Percentiles rank a stretch among this genome's conserved stretches.
Conservation (phyloP, 2,797 vertebrate species). For the Silurus aristotelis region DNA sequence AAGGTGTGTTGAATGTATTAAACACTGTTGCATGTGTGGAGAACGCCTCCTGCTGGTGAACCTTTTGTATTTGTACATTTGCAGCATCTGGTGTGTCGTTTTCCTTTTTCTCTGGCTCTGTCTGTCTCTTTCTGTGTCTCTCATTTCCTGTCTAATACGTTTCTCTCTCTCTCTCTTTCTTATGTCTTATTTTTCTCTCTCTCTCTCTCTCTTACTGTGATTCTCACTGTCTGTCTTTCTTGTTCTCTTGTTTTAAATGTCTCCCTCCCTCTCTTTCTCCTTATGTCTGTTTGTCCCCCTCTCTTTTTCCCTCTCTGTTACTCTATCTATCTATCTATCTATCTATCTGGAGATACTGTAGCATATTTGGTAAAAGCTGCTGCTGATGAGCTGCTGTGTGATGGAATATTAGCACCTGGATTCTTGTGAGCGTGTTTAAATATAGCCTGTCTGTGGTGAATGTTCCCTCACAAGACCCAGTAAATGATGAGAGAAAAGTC, state of each 20-base stretch:
- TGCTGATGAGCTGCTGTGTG: conserved; percentile 13
- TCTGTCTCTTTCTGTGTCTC: background rate
- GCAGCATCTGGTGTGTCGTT: background rate
- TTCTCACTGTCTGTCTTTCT: no score
- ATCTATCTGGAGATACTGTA: background rate
- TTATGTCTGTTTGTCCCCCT: no score
- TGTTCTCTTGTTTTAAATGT: no score
- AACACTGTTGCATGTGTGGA: background rate
- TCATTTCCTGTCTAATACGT: background rate
- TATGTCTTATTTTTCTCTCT: background rate
- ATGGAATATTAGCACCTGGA: background rate
- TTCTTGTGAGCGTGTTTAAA: conserved; percentile 14
- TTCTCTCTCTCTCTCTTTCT: background rate
- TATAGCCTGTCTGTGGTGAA: conserved; percentile 15
- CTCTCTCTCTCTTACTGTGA: no score
- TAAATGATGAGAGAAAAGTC: background rate
- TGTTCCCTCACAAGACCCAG: conserved; percentile 18
- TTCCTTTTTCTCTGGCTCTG: background rate
- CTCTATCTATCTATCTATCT: no score
- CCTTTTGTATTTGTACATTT: background rate
- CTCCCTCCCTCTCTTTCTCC: no score
- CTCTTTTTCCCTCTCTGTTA: no score
- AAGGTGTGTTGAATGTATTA: background rate
- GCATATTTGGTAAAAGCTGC: background rate
- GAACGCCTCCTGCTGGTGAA: conserved; percentile 32